A percentile compares a stretch with the other conserved stretches of the same genome.
Evolutionary conservation across 2,888 invertebrate genomes (phyloP).

Genomic region (Drosophila rellima): DNA sequence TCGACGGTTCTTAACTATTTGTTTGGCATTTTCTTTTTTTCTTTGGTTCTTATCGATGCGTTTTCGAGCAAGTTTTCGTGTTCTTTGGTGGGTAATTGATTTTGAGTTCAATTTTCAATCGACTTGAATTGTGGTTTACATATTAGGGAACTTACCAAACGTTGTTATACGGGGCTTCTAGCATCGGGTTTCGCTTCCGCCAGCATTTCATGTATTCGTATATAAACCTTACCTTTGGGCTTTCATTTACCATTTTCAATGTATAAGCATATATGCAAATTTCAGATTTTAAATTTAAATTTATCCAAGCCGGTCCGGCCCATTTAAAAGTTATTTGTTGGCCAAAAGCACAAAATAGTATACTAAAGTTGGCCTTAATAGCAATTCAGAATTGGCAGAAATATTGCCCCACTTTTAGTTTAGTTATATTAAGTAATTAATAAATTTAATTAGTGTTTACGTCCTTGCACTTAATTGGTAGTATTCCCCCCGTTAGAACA

Average conservation of each 20-base stretch:
- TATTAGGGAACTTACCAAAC: conserved; percentile 85
- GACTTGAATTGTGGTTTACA: conserved; percentile 62
- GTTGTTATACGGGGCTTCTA: conserved; percentile 83
- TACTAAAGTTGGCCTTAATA: background rate
- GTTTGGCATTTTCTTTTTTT: conserved; percentile 51
- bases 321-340: conserved; percentile 23
- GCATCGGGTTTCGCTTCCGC: conserved; percentile 81
- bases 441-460: conserved; percentile 11
- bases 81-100: conserved; percentile 23
- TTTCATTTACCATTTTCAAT: conserved; percentile 44
- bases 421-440: background rate
- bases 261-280: conserved; percentile 40
- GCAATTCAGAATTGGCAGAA: background rate
- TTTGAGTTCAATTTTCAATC: conserved; percentile 44
- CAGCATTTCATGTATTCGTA: conserved; percentile 72
- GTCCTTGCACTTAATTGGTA: conserved; percentile 13
- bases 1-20: conserved; percentile 52
- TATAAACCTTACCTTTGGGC: conserved; percentile 84
- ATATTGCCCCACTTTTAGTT: background rate
- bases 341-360: conserved; percentile 28
- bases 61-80: conserved; percentile 73
- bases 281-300: conserved; percentile 49
- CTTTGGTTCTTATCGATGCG: conserved; percentile 42
- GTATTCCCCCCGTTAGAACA: background rate
- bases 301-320: conserved; percentile 30